A percentile compares a stretch with the other conserved stretches of the same genome.
Conservation (phyloP, 2,113 vertebrate species). For the Picathartes gymnocephalus region DNA sequence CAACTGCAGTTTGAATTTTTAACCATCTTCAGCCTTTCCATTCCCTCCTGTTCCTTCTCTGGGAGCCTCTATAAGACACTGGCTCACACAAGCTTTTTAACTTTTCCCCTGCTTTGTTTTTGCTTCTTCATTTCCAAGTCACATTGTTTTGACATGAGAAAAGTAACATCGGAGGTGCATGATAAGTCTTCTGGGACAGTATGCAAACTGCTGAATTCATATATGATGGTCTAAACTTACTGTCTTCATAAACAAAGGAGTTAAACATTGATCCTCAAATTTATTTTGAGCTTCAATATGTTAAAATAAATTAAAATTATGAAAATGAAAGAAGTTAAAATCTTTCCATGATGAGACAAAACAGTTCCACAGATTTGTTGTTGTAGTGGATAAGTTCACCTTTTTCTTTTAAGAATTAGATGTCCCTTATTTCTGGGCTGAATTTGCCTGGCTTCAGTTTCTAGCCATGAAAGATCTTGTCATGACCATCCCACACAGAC, state of each 20-base stretch:
- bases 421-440: background rate
- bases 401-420: background rate
- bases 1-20: background rate
- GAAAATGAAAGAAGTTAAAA: background rate
- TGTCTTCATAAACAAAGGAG: background rate
- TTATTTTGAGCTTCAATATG: background rate
- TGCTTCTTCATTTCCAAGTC: background rate
- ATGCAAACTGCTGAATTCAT: background rate
- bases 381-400: background rate
- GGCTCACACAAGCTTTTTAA: background rate
- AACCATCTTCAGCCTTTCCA: background rate
- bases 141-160: background rate
- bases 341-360: background rate
- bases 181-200: background rate
- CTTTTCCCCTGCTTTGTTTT: background rate
- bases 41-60: background rate
- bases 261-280: background rate
- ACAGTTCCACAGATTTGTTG: background rate
- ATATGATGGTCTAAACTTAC: background rate
- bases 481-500: background rate
- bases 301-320: background rate
- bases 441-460: background rate
- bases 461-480: background rate
- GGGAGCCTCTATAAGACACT: background rate
- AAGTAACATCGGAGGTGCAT: rapidly evolving